Base-by-base conservation (phyloP, 2,113 vertebrate genomes). In the Tursiops truncatus region DNA sequence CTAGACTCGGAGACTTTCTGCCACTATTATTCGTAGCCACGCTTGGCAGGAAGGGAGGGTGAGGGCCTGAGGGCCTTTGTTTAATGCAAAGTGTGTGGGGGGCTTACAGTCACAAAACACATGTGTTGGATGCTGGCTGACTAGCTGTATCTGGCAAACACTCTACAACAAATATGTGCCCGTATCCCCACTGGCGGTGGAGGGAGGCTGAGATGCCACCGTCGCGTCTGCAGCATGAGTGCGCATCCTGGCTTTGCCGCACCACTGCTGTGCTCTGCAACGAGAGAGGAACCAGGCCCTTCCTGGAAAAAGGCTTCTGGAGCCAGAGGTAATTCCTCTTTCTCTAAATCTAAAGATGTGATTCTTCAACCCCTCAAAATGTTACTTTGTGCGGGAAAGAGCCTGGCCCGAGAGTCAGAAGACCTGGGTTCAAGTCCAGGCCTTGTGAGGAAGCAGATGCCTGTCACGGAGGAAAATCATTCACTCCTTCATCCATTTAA, bases 151-250 rank as follows among this genome's bases (percentile, higher is more conserved):
- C n/a, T 13, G 15, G 83, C 20, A 31, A 33, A 33, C 71, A 36
- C 9, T 6, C 60, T 3, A 0, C 8, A 11, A 6, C 1, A 0
- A 9, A 3, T 0, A 7, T 0, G 10, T 38, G 0, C 1, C 58
- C 12, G 12, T 2, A 6, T 13, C 12, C 44, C 3, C 38, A 7
- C 5, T 3, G 77, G 56, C 0, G 0, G 36, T 1, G 28, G 18
- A 4, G 1, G 31, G 70, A 70, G 38, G 28, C 47, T 8, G 21
- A 8, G 18, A 0, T 0, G 25, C 3, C n/a, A 4, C 15, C 0
- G 2, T 33, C 0, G 3, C 25, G 13, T 18, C 70, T 23, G 71
- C 87, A 11, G 67, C 25, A 0, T 6, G n/a, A 68, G 60, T 1
- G 3, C 36, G 62, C 18, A 2, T 31, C 73, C 68, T 25, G 4